These are phyloP conservation scores for Ciona savignyi DNA, from an alignment of 23 tunicate genomes.

Conservation along the genomic window DNA sequence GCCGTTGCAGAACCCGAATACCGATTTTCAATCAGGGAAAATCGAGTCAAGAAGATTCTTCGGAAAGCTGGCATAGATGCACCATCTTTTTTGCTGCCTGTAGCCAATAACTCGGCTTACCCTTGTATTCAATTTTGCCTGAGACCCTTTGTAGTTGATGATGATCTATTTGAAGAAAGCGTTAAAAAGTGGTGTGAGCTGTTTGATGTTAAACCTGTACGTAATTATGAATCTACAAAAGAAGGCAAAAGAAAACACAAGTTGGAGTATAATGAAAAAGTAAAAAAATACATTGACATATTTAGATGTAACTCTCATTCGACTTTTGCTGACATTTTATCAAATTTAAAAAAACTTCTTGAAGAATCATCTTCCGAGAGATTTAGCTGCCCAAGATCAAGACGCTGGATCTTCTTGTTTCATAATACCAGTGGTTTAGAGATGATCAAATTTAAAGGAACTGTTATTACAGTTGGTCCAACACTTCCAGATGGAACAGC, in stretches of 20 bases:
- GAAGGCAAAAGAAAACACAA: background rate
- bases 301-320: background rate
- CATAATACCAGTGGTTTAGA: background rate
- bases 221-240: background rate
- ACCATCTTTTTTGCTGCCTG: background rate
- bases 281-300: background rate
- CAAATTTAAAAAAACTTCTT: background rate
- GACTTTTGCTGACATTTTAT: background rate
- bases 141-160: background rate
- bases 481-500: background rate
- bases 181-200: background rate
- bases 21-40: background rate
- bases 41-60: background rate
- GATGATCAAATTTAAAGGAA: background rate
- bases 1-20: background rate
- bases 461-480: background rate
- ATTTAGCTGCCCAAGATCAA: background rate
- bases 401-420: background rate
- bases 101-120: background rate
- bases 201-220: background rate
- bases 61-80: background rate
- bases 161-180: background rate
- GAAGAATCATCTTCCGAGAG: background rate
- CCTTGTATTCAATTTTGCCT: background rate
- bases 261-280: background rate